phyloP scores from a whole-genome alignment of 2,888 invertebrate genomes.

The Cremastinae sp. region DNA sequence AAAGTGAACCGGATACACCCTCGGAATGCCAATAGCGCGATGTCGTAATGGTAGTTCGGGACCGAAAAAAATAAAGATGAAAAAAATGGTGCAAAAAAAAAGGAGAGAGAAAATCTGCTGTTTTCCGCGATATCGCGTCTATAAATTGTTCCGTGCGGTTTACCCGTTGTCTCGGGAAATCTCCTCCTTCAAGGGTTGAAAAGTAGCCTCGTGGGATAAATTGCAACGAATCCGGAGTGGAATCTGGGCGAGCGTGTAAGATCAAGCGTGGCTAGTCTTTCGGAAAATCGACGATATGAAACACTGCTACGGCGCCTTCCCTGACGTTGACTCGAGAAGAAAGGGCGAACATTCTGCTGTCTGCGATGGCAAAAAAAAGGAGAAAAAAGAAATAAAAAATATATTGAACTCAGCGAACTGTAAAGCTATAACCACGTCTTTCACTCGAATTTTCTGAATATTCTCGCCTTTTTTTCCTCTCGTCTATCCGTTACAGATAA shows the following conservation, averaged over 20 bases:
- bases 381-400: constrained; percentile 55
- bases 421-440: constrained; percentile 67
- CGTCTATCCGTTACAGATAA: constrained; percentile 57
- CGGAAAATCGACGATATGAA: constrained; percentile 79
- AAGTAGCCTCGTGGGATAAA: constrained; percentile 59
- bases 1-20: constrained; percentile 61
- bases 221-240: constrained; percentile 52
- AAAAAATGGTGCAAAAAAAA: constrained; percentile 10
- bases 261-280: constrained; percentile 69
- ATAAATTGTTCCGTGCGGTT: constrained; percentile 57
- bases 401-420: constrained; percentile 72
- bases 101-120: constrained; percentile 26
- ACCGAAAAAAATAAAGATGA: constrained; percentile 34
- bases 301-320: constrained; percentile 66
- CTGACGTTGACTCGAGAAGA: constrained; percentile 59
- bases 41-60: constrained; percentile 53
- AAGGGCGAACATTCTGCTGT: constrained; percentile 62
- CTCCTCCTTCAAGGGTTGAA: constrained; percentile 62
- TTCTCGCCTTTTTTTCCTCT: neutral
- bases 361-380: constrained; percentile 58
- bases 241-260: constrained; percentile 48
- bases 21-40: constrained; percentile 71
- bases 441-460: constrained; percentile 20
- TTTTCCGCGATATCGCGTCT: constrained; percentile 45
- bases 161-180: constrained; percentile 29